Evolutionary conservation across 2,888 invertebrate species (phyloP), one percentile per base, ranked within the genome.

Genomic region (Cheilosia impressa): DNA sequence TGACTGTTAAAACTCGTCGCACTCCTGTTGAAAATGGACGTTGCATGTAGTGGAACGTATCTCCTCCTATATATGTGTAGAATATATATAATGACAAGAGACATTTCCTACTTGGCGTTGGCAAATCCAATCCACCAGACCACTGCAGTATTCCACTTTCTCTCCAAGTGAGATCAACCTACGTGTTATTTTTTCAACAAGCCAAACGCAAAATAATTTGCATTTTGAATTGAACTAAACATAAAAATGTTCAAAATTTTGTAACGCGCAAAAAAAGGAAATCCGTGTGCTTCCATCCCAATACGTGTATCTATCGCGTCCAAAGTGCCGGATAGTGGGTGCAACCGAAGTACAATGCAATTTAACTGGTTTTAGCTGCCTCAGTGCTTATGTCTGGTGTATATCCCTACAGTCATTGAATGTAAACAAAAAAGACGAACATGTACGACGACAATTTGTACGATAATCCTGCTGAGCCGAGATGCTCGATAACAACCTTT

Each of bases 371-470:
- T 85, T 85, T 71, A 17, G 53, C 22, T 63, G 17, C 7, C 7
- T 34, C 17, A 17, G 31, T 17, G n/a, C 34, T 17, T n/a, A 19
- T 15, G 17, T 57, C 15, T 57, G 9, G 50, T 62, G 50, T 57
- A 43, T 52, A n/a, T 62, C 52, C 55, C 53, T 15, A 24, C n/a
- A 58, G 57, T 15, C 50, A 19, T 65, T 38, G 57, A 57, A 27
- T 78, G 82, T 82, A 82, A 66, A 71, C 52, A 76, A 76, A 72
- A 57, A 13, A 60, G 41, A 58, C 50, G 50, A 88, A 22, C 58
- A 88, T 88, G 88, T 88, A 88, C 75, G 88, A 88, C 83, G 88
- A 88, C 47, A 81, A 88, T 84, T 78, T 78, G 69, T 80, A 82
- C 69, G 87, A 87, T 66, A 84, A 88, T 84, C 87, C 87, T 69